Base-by-base conservation (phyloP, 2,113 vertebrate genomes). In the Gorsachius goisagi region DNA sequence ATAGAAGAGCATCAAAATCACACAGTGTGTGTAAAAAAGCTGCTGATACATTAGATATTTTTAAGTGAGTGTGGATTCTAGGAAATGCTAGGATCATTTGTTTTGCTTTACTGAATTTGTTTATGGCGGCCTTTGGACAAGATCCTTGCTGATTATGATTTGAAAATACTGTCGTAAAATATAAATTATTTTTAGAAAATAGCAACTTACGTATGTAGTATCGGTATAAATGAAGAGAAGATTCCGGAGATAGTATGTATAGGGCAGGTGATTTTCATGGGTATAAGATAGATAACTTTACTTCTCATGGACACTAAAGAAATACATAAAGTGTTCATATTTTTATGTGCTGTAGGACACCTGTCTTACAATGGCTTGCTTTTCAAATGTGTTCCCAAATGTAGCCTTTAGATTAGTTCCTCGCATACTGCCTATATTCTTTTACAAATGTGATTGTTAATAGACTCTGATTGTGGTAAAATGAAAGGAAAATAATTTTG, bases 301-400 rank as follows among this genome's bases (percentile, higher is more conserved):
- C 49, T 76, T 89, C 52, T 85, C 79, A 69, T 41, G 35, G 76
- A 90, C 18, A 8, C n/a, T 44, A 79, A 75, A 89, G 76, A 91
- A 84, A 82, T 95, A 75, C 18, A 89, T 77, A 63, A 97, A 83
- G 64, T 89, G 15, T 64, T 94, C 58, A 55, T 91, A 60, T 82
- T 83, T 96, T 85, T 94, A 45, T 96, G 88, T 95, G 91, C 88
- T 96, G 59, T 91, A 85, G 89, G 71, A 94, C 41, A 84, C 59
- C 39, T 89, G 24, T 86, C 79, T 93, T 96, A 73, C 0, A 96
- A 93, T 91, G 11, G 90, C 77, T 94, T 95, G 93, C 92, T 96
- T 97, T 93, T 89, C 66, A 94, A 79, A 55, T 77, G 15, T 95
- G 52, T 96, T 95, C 78, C 72, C 88, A 95, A 44, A 44, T 56